Conservation (phyloP, 2,797 vertebrate species). For the Epinephelus malabaricus region DNA sequence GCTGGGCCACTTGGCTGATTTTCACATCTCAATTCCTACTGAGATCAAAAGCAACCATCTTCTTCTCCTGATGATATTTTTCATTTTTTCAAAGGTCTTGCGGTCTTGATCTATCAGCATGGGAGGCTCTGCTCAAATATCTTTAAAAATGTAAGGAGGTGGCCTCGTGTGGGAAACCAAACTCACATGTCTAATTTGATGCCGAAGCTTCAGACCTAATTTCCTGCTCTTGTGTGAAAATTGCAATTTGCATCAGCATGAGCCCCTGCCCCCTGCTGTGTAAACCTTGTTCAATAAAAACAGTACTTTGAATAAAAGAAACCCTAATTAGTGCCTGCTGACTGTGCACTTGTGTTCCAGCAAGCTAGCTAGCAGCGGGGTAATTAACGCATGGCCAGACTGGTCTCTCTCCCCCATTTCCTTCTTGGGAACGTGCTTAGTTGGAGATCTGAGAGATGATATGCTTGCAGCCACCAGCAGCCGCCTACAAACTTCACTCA, state of each 20-base stretch:
- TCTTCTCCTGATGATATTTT: slow-evolving; percentile 52
- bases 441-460: slow-evolving; percentile 79
- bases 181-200: slow-evolving; percentile 71
- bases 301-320: slow-evolving; percentile 83
- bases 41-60: slow-evolving; percentile 68
- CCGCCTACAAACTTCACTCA: slow-evolving; percentile 70
- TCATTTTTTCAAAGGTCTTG: slow-evolving; percentile 51
- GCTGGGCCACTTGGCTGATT: slow-evolving; percentile 63
- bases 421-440: slow-evolving; percentile 72
- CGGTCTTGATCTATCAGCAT: slow-evolving; percentile 35
- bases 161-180: slow-evolving; percentile 41
- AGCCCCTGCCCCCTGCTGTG: slow-evolving; percentile 71
- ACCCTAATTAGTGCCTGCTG: slow-evolving; percentile 83
- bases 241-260: slow-evolving; percentile 74
- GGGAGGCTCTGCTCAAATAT: slow-evolving; percentile 52
- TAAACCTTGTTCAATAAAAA: slow-evolving; percentile 81
- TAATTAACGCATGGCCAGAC: slow-evolving; percentile 81
- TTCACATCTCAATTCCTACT: slow-evolving; percentile 57
- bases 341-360: slow-evolving; percentile 81
- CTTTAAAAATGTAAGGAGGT: slow-evolving; percentile 40
- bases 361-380: slow-evolving; percentile 77
- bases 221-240: slow-evolving; percentile 79
- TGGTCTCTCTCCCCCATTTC: slow-evolving; percentile 62
- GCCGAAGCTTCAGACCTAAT: slow-evolving; percentile 72
- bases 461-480: slow-evolving; percentile 66